phyloP scores from a whole-genome alignment of 2,797 vertebrate genomes.

The Centroberyx gerrardi region DNA sequence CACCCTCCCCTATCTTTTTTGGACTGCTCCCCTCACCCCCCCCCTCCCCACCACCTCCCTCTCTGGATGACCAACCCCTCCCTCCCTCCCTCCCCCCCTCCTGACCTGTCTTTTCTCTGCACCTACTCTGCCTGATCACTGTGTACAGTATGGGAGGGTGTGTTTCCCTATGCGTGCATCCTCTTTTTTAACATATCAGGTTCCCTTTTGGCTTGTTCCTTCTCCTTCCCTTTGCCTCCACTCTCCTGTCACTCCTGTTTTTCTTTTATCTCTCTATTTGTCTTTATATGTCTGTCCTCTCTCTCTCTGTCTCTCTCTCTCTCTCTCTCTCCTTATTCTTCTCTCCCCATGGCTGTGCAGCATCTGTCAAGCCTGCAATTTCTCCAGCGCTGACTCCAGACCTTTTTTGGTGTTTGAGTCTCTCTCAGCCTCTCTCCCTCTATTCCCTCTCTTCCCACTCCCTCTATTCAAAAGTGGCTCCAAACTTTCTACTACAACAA shows the following conservation, averaged over 20 bases:
- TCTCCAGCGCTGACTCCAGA: constrained; percentile 70
- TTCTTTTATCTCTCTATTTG: constrained; percentile 27
- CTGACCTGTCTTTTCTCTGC: constrained; percentile 22
- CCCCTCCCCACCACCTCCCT: neutral
- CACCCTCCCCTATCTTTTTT: constrained; percentile 12
- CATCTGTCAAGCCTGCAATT: constrained; percentile 70
- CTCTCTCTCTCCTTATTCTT: constrained; percentile 26
- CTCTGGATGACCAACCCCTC: constrained; percentile 11
- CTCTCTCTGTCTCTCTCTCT: constrained; percentile 7
- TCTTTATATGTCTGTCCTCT: constrained; percentile 25
- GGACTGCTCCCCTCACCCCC: neutral
- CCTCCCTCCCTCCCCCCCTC: neutral
- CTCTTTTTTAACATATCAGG: constrained; percentile 22
- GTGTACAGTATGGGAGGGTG: neutral
- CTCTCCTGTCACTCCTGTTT: constrained; percentile 20
- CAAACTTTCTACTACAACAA: constrained; percentile 33
- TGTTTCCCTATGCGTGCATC: constrained; percentile 23
- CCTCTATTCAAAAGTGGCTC: constrained; percentile 37
- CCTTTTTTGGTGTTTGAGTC: constrained; percentile 81
- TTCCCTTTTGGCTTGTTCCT: neutral
- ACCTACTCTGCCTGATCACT: constrained; percentile 7
- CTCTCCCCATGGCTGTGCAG: constrained; percentile 45
- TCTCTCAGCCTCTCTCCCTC: constrained; percentile 30
- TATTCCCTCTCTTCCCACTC: constrained; percentile 28
- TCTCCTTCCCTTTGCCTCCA: neutral